Evolutionary conservation across 2,797 vertebrate genomes (phyloP).

Genomic region (Sebastes iracundus): DNA sequence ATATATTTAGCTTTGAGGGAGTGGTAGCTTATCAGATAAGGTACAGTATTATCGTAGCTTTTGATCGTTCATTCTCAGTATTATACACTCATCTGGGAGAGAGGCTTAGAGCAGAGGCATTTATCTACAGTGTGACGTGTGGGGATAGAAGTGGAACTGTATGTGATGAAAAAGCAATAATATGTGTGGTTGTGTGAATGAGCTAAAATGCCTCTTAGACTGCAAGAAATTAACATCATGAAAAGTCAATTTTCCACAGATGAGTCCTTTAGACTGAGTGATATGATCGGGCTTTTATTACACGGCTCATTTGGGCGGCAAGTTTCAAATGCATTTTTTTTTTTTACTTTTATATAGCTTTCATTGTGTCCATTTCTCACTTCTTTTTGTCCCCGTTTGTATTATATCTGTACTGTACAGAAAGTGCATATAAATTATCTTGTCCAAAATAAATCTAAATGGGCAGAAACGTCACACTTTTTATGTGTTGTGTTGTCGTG

Average conservation of each 20-base stretch:
- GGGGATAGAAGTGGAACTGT: neutral
- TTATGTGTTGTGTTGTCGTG: constrained; percentile 33
- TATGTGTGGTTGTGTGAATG: constrained; percentile 27
- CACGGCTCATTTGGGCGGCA: constrained; percentile 32
- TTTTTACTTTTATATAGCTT: constrained; percentile 69
- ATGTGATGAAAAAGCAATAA: neutral
- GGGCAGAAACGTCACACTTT: constrained; percentile 52
- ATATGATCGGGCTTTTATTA: constrained; percentile 55
- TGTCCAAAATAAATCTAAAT: constrained; percentile 80
- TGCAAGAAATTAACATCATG: constrained; percentile 9
- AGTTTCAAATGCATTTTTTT: constrained; percentile 51
- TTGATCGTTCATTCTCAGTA: constrained; percentile 67
- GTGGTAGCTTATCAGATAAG: constrained; percentile 69
- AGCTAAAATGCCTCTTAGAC: constrained; percentile 27
- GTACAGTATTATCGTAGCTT: constrained; percentile 68
- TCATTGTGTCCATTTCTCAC: constrained; percentile 65
- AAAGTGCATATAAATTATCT: constrained; percentile 75
- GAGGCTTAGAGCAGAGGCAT: constrained; percentile 18
- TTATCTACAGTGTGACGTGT: constrained; percentile 9
- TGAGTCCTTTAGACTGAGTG: constrained; percentile 55
- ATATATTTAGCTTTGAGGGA: constrained; percentile 66
- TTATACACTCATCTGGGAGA: constrained; percentile 55
- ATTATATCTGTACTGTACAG: constrained; percentile 77
- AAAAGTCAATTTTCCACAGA: constrained; percentile 4
- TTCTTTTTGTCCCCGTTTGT: constrained; percentile 75